Percentiles rank a stretch among this genome's conserved stretches.
phyloP scores from a whole-genome alignment of 2,797 vertebrate genomes.

The Vultur gryphus region DNA sequence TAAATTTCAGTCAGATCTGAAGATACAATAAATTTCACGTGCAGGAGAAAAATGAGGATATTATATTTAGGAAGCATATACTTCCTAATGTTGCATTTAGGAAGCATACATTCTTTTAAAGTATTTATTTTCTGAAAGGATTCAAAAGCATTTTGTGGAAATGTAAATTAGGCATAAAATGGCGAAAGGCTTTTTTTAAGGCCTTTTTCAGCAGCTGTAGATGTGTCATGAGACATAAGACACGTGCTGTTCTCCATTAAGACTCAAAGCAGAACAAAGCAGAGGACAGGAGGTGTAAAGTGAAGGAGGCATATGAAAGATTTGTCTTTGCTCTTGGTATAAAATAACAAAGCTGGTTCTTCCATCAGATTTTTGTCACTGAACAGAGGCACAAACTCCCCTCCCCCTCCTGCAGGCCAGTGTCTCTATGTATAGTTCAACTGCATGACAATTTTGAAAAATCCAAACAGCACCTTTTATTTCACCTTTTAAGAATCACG shows the following conservation, averaged over 20 bases:
- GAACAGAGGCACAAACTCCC: background rate
- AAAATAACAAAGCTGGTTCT: conserved; percentile 17
- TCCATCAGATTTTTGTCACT: background rate
- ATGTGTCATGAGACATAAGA: background rate
- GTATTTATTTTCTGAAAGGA: conserved; percentile 40
- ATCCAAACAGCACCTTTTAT: background rate
- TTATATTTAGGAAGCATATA: conserved; percentile 37
- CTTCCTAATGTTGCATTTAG: conserved; percentile 30
- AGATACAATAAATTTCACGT: background rate
- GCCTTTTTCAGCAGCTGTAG: background rate
- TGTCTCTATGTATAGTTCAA: background rate
- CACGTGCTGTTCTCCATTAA: background rate
- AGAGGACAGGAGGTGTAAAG: background rate
- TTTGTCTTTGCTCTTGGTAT: background rate
- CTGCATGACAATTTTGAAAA: background rate
- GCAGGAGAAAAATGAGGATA: conserved; percentile 23
- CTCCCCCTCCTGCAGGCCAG: background rate
- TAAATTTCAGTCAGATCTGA: conserved; percentile 53
- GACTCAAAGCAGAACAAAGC: conserved; percentile 20
- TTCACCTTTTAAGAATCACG: background rate
- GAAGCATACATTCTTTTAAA: background rate
- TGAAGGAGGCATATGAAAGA: background rate
- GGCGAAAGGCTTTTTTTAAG: background rate
- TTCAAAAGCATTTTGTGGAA: conserved; percentile 41
- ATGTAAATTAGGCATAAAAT: conserved; percentile 10